Percentiles rank a stretch among this genome's conserved stretches.
Evolutionary conservation across 2,113 vertebrate species (phyloP).

Genomic region (Neotoma lepida): DNA sequence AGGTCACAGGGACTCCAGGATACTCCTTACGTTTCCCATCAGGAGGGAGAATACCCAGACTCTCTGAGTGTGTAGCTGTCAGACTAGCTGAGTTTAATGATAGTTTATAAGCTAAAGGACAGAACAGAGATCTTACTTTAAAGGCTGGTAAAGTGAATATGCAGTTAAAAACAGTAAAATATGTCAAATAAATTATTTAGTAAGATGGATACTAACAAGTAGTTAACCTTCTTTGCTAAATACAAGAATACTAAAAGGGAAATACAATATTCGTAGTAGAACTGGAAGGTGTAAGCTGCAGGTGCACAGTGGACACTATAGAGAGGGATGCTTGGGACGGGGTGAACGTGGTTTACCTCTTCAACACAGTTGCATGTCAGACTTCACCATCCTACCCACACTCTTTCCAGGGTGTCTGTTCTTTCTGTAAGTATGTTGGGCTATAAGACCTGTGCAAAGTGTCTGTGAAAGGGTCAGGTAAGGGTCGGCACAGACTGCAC

Average conservation of each 20-base stretch:
- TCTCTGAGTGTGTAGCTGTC: not conserved
- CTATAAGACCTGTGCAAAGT: not conserved
- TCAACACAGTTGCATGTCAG: not conserved
- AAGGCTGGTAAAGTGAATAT: not conserved
- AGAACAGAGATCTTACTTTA: not conserved
- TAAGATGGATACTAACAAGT: not conserved
- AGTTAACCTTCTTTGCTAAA: not conserved
- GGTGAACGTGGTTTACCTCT: not conserved
- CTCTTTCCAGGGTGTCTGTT: not conserved
- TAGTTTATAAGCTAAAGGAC: not conserved
- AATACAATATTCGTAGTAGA: not conserved
- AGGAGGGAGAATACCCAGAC: too few species aligned
- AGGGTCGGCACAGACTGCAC: not conserved
- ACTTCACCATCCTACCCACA: fast-evolving
- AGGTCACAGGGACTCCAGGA: not conserved
- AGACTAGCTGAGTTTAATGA: not conserved
- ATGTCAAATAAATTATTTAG: not conserved
- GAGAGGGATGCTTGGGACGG: fast-evolving
- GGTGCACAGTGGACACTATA: fast-evolving
- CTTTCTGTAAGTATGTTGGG: not conserved
- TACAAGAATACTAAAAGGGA: not conserved
- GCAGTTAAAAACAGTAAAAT: not conserved
- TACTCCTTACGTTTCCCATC: not conserved
- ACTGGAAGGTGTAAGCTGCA: not conserved
- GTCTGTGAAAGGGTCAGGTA: too few species aligned